Percentiles rank a stretch among this genome's conserved stretches.
phyloP scores from a whole-genome alignment of 2,113 vertebrate species.

The Xenopus borealis region DNA sequence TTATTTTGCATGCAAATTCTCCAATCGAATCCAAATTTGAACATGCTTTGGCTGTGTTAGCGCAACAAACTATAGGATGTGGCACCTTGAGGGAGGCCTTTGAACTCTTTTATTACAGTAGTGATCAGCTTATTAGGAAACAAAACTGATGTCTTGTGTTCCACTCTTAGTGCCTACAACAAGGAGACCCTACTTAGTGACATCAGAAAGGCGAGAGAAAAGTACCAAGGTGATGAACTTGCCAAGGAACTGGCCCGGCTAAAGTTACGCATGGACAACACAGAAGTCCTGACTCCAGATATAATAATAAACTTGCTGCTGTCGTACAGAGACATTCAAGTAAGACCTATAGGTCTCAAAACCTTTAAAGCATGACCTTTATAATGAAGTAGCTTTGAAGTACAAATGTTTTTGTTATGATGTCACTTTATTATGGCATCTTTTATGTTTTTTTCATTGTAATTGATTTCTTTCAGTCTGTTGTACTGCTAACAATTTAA shows the following conservation, averaged over 20 bases:
- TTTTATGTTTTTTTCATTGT: no score
- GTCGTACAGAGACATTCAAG: conserved; percentile 96
- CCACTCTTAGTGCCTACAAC: conserved; percentile 70
- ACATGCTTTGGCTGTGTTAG: no score
- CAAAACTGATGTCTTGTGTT: background rate
- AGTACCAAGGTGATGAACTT: conserved; percentile 89
- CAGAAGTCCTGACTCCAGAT: conserved; percentile 87
- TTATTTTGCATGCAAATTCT: no score
- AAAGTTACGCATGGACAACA: conserved; percentile 89
- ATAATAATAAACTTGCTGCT: conserved; percentile 92
- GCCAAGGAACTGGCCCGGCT: conserved; percentile 86
- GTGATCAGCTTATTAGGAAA: background rate
- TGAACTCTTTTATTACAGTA: no score
- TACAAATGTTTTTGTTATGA: no score
- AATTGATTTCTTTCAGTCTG: no score
- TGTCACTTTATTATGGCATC: no score
- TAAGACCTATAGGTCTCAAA: conserved; percentile 51
- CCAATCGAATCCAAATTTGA: no score
- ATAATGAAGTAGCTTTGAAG: no score
- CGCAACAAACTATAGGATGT: no score
- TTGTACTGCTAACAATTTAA: no score
- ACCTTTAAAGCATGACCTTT: background rate
- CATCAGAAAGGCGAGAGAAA: conserved; percentile 88
- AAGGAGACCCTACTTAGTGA: conserved; percentile 90
- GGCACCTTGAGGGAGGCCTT: no score